Evolutionary conservation across 1,140 invertebrate genomes (phyloP).

Genomic region (Sminthurides bifidus): DNA sequence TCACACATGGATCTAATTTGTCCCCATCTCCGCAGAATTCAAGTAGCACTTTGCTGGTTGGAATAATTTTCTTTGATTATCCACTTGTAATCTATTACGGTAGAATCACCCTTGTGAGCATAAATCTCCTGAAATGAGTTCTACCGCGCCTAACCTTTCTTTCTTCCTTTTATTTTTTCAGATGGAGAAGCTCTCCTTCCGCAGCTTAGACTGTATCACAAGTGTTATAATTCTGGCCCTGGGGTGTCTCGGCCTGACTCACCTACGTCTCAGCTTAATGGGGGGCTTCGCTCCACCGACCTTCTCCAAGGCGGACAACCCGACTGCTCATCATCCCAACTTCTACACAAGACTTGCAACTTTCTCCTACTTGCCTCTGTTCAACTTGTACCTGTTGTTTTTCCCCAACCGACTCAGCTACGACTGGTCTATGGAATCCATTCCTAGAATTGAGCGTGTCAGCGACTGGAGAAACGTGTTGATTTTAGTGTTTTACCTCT

Average conservation of each 20-base stretch:
- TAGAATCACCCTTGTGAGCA: not conserved
- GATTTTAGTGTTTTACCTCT: conserved; percentile 54
- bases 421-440: conserved; percentile 91
- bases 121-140: not conserved
- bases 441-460: conserved; percentile 61
- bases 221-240: conserved; percentile 50
- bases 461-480: conserved; percentile 62
- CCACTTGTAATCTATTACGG: not conserved
- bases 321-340: conserved; percentile 60
- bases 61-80: not conserved
- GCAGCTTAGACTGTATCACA: conserved; percentile 27
- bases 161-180: not conserved
- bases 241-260: conserved; percentile 45
- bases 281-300: conserved; percentile 50
- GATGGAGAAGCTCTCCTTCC: conserved; percentile 39
- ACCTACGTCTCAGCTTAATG: conserved; percentile 50
- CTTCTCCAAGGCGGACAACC: conserved; percentile 82
- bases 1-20: too few species aligned
- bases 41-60: not conserved
- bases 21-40: not conserved
- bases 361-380: conserved; percentile 73
- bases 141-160: not conserved
- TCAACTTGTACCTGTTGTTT: conserved; percentile 70
- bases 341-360: conserved; percentile 59
- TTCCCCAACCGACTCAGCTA: conserved; percentile 74